These are phyloP conservation scores for Tipula unca DNA, from an alignment of 2,888 invertebrate genomes.

Conservation along the genomic window DNA sequence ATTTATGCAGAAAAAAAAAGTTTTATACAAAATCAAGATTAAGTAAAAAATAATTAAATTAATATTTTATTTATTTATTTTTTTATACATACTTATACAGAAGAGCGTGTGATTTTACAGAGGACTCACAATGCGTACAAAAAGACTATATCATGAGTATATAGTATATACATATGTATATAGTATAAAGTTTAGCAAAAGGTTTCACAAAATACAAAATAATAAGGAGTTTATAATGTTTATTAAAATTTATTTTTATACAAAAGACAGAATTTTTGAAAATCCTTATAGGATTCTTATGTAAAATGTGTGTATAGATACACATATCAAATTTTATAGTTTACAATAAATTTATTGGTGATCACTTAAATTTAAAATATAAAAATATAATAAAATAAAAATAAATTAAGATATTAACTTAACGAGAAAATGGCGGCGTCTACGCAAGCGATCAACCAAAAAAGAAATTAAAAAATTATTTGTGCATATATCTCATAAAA, in stretches of 20 bases:
- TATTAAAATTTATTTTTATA: not conserved
- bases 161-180: not conserved
- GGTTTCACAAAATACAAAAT: not conserved
- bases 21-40: constrained; percentile 3
- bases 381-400: not conserved
- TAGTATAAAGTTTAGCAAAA: not conserved
- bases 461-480: not conserved
- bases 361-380: not conserved
- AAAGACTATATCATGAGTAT: not conserved
- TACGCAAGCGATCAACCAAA: not conserved
- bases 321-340: not conserved
- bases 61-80: not conserved
- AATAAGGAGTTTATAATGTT: not conserved
- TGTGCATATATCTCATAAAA: not conserved
- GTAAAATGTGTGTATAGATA: not conserved
- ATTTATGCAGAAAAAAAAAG: not conserved
- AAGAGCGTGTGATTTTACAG: not conserved
- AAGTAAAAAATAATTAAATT: not conserved
- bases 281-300: not conserved
- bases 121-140: not conserved
- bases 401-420: not conserved
- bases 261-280: not conserved
- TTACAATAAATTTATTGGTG: not conserved
- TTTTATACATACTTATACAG: constrained; percentile 4
- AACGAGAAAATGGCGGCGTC: not conserved